Conservation (phyloP, 2,113 vertebrate genomes). For the Delphinus delphis region DNA sequence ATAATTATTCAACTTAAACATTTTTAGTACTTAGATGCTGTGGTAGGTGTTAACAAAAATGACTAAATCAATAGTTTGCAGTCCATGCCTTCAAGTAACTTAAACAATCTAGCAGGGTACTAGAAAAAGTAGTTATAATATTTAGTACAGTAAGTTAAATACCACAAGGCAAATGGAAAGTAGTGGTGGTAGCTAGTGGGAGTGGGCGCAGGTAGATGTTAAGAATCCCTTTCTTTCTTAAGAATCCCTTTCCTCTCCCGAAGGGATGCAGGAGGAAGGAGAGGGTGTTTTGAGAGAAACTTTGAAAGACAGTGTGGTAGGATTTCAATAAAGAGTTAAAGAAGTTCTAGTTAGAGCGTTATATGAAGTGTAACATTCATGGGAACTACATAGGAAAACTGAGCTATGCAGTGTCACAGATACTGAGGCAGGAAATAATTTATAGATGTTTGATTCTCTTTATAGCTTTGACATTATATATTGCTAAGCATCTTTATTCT, state of each 20-base stretch:
- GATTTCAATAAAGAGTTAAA: not conserved
- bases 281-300: not conserved
- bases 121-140: not conserved
- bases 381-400: not conserved
- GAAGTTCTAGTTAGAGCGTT: not conserved
- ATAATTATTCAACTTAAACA: not conserved
- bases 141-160: conserved; percentile 11
- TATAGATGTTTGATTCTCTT: not conserved
- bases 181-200: not conserved
- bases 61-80: not conserved
- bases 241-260: too few species aligned
- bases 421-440: not conserved
- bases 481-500: not conserved
- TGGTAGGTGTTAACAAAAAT: not conserved
- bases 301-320: not conserved
- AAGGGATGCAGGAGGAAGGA: not conserved
- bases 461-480: not conserved
- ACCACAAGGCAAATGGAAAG: not conserved
- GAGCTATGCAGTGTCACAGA: not conserved
- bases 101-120: not conserved
- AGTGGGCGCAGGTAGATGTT: not conserved
- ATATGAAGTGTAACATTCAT: not conserved
- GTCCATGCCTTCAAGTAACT: not conserved
- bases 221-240: not conserved
- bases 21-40: not conserved